Percentiles rank a stretch among this genome's conserved stretches.
These are phyloP conservation scores for Leucoma salicis DNA, from an alignment of 2,888 invertebrate genomes.

Conservation along the genomic window DNA sequence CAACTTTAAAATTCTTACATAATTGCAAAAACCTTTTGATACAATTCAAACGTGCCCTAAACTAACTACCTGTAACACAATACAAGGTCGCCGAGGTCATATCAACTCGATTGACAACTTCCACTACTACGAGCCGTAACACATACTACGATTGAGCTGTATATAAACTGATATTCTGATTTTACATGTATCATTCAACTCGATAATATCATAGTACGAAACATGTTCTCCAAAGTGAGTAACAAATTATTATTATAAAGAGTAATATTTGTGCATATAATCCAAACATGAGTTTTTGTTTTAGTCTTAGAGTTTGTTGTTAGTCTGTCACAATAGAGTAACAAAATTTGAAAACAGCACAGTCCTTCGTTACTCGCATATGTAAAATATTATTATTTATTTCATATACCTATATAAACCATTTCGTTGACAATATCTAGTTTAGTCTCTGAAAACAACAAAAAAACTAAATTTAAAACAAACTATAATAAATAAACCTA, in stretches of 20 bases:
- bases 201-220: conserved; percentile 38
- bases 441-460: too few relatives aligned
- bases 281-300: too few relatives aligned
- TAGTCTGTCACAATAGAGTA: too few relatives aligned
- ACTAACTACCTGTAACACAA: conserved; percentile 13
- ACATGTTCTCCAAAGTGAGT: conserved; percentile 52
- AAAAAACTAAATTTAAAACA: too few relatives aligned
- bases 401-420: too few relatives aligned
- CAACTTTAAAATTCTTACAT: background rate
- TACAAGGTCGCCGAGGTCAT: background rate
- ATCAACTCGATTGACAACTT: conserved; percentile 9
- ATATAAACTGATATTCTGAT: conserved; percentile 45
- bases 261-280: too few relatives aligned
- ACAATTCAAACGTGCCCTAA: background rate
- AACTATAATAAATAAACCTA: too few relatives aligned
- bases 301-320: too few relatives aligned
- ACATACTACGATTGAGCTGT: conserved; percentile 32
- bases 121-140: conserved; percentile 41
- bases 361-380: too few relatives aligned
- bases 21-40: background rate
- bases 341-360: too few relatives aligned
- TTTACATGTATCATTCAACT: conserved; percentile 41
- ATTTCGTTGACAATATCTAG: too few relatives aligned
- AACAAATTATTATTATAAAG: background rate
- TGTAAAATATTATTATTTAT: too few relatives aligned